Evolutionary conservation across 2,888 invertebrate genomes (phyloP), one percentile per base, ranked within the genome.

Genomic region (Eupithecia vulgata): DNA sequence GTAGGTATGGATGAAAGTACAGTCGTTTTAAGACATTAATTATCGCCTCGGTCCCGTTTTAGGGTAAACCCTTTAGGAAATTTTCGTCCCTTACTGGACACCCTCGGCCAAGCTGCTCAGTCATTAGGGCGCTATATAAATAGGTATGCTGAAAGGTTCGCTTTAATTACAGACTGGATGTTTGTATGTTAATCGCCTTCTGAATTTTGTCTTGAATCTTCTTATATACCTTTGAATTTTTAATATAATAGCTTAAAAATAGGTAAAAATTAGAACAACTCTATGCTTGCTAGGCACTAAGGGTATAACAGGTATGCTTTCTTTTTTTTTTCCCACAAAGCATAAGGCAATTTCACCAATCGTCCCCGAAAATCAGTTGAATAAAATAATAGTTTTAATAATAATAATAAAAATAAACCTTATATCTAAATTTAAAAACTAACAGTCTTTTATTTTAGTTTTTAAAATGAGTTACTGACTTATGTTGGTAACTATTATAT

Each of bases 31-130:
- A 82, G 85, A 90, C 92, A 92, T 92, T 94, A 94, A 94, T 94
- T 94, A 93, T 92, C 89, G 88, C 86, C 84, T 84, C 85, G 86
- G 85, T 88, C 90, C 92, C 90, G 90, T 88, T 91, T 91, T 90
- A 90, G 92, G 92, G 92, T 88, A 92, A 87, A 93, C 94, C 94
- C 94, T 94, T 94, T 92, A 82, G 90, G 90, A 92, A 91, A 90
- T 89, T 92, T 93, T 92, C 91, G 91, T 89, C 90, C 92, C 90
- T 90, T 84, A 82, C 89, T 91, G 94, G 93, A 92, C 94, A 94
- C 93, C 94, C 93, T 86, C 84, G 87, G 89, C 92, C 88, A 87
- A 88, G 88, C 88, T 74, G 77, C 57, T n/a, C 34, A 89, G 91
- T 92, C 94, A 94, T 94, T 94, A 94, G 91, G 87, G 88, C 5